phyloP scores from a whole-genome alignment of 2,888 invertebrate genomes.

The Salticus scenicus region DNA sequence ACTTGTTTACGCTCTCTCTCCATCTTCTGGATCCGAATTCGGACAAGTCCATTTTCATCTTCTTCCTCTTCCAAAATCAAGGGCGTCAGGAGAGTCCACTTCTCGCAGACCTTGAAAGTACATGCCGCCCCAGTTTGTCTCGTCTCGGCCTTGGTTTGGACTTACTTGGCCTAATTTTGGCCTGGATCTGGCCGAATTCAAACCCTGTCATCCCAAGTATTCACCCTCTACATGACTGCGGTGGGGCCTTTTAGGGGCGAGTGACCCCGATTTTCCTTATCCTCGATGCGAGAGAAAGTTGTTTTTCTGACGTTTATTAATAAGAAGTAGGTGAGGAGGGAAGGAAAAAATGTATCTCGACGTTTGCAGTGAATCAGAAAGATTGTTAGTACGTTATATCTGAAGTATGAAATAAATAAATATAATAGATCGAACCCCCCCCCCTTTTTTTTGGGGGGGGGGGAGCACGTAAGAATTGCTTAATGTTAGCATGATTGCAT shows the following conservation, averaged over 20 bases:
- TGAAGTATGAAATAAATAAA: no score
- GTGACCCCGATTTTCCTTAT: neutral
- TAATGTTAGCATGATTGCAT: no score
- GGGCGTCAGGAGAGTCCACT: neutral
- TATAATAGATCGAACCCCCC: no score
- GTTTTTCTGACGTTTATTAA: neutral
- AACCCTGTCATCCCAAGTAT: neutral
- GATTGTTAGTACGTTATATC: no score
- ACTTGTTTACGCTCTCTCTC: no score
- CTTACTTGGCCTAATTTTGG: neutral
- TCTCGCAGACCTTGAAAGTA: neutral
- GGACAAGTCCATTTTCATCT: constrained; percentile 5
- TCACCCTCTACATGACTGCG: neutral
- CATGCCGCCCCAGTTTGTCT: neutral
- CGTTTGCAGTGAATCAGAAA: no score
- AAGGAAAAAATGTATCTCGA: no score
- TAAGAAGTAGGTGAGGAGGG: neutral
- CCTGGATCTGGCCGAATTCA: neutral
- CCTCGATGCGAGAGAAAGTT: neutral
- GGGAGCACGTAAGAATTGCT: no score
- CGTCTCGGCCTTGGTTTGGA: neutral
- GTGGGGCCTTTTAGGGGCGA: neutral
- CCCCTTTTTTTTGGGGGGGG: no score
- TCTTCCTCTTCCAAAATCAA: neutral
- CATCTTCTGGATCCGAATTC: neutral